These are phyloP conservation scores for Hypothenemus hampei DNA, from an alignment of 1,140 invertebrate genomes.

Conservation along the genomic window DNA sequence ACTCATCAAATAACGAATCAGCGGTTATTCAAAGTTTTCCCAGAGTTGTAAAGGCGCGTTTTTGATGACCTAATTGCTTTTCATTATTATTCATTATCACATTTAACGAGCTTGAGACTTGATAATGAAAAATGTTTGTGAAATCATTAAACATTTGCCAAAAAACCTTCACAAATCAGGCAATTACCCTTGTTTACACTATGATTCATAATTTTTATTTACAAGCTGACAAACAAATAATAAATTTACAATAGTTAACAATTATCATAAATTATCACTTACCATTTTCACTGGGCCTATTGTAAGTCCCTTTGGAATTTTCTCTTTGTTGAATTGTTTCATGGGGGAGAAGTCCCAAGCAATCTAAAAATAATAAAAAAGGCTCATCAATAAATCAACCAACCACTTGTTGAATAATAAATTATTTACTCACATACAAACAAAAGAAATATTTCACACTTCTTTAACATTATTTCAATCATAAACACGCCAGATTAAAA, in stretches of 20 bases:
- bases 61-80: neutral
- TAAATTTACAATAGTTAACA: too few species aligned
- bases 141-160: too few species aligned
- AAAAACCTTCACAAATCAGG: too few species aligned
- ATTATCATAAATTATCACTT: neutral
- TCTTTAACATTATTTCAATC: neutral
- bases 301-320: neutral
- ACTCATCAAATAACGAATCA: too few species aligned
- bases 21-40: too few species aligned
- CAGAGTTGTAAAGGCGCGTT: neutral
- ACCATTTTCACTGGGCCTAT: neutral
- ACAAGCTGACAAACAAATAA: too few species aligned
- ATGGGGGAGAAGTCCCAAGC: neutral
- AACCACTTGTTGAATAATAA: slow-evolving; percentile 1
- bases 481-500: neutral
- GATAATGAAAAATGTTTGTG: too few species aligned
- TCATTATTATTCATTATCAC: neutral
- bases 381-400: too few species aligned
- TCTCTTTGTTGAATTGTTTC: neutral
- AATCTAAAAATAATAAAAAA: neutral
- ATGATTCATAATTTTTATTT: too few species aligned
- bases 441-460: neutral
- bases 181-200: too few species aligned
- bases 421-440: neutral
- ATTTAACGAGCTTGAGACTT: too few species aligned